Conservation (phyloP, 2,113 vertebrate species). For the Microtus ochrogaster region DNA sequence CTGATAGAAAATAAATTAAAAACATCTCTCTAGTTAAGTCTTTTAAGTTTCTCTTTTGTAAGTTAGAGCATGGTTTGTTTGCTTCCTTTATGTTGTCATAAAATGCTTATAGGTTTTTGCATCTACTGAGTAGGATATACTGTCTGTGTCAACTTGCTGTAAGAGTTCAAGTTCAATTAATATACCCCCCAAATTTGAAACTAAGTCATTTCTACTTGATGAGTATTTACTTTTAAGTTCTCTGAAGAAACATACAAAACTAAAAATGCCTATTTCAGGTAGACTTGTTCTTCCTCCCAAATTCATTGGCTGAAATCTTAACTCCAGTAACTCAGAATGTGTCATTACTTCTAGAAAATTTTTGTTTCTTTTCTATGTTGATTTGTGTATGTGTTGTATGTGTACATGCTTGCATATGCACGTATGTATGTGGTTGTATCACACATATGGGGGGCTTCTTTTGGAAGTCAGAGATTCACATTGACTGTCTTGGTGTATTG, state of each 20-base stretch:
- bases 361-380: neutral
- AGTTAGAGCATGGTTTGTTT: neutral
- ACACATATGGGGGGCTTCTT: neutral
- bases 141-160: neutral
- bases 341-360: neutral
- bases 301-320: neutral
- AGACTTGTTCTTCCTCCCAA: neutral
- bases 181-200: neutral
- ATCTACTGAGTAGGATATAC: neutral
- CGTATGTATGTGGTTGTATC: neutral
- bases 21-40: neutral
- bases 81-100: neutral
- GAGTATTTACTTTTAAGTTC: neutral
- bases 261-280: neutral
- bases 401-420: neutral
- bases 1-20: neutral
- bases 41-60: neutral
- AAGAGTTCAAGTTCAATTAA: slow-evolving; percentile 9
- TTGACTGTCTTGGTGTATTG: neutral
- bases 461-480: neutral
- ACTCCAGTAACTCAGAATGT: neutral
- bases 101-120: neutral
- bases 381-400: too few relatives aligned
- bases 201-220: neutral
- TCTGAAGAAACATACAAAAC: neutral